These are phyloP conservation scores for Adelphocoris suturalis DNA, from an alignment of 2,888 invertebrate species.

Conservation along the genomic window DNA sequence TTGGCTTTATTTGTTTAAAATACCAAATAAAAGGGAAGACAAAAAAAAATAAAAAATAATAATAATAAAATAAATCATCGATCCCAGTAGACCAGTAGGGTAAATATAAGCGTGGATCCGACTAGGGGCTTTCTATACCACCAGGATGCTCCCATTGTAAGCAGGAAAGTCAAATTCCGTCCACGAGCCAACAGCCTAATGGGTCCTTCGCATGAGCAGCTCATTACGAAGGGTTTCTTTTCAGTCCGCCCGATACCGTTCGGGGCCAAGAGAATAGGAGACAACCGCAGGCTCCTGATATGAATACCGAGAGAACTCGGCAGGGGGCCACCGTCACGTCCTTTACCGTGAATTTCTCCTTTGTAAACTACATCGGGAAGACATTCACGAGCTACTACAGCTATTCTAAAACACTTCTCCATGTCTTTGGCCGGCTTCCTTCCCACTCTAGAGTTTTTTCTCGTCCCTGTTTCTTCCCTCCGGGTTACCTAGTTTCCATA, in stretches of 20 bases:
- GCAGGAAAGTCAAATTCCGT: constrained; percentile 40
- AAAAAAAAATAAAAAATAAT: too few species aligned
- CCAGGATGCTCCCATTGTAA: constrained; percentile 22
- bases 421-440: constrained; percentile 44
- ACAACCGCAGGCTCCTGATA: constrained; percentile 48
- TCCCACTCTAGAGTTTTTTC: neutral
- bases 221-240: constrained; percentile 16
- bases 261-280: constrained; percentile 48
- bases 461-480: constrained; percentile 34
- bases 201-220: constrained; percentile 50
- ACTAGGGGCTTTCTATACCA: neutral
- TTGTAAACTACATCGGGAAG: constrained; percentile 48
- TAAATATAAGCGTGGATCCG: neutral
- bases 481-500: constrained; percentile 51
- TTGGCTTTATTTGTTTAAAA: too few species aligned
- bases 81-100: neutral
- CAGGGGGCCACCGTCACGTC: constrained; percentile 45
- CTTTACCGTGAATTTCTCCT: constrained; percentile 58
- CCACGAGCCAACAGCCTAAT: constrained; percentile 42
- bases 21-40: too few species aligned
- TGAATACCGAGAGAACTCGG: constrained; percentile 38
- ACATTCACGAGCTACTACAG: constrained; percentile 50
- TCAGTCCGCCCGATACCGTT: constrained; percentile 37
- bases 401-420: constrained; percentile 47
- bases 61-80: too few species aligned